Base-by-base conservation (phyloP, 2,888 invertebrate species). In the Lepidonotus clava region DNA sequence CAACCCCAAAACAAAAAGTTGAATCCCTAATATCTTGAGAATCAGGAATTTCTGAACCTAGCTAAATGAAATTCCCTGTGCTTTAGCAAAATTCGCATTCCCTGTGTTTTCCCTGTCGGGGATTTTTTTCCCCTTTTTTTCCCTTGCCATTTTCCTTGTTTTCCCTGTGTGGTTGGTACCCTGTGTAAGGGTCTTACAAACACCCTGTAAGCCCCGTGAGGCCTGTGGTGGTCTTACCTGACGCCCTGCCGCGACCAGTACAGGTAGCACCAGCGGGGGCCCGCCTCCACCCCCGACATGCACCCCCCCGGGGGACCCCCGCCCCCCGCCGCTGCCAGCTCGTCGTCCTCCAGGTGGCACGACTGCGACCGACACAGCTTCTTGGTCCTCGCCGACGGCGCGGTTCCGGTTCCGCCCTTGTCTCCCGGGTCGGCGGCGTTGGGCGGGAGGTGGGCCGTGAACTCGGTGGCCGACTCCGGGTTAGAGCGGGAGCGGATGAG, bases 401-500 rank as follows among this genome's bases (percentile, higher is more conserved):
- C n/a, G 24, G n/a, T 80, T 41, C 46, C 21, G 24, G 36, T 11
- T 46, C 18, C n/a, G 28, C 28, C 38, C 24, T 28, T 46, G 80
- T 24, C 18, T 14, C 18, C 14, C 21, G 51, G 21, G 51, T 21
- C 38, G 8, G 8, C 36, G 8, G 71, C 5, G 1, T 18, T 46
- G 0, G 28, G 46, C 0, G 80, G 80, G 11, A 80, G 80, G 36
- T 71, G 34, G 38, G 71, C 71, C 24, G 80, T 46, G 46, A 71
- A 71, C 71, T 71, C 71, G 14, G 71, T 46, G 1, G 80, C 80
- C 5, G 41, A 80, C 28, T 80, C 80, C 14, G 80, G 80, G 80
- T 80, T 80, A 1, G 80, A 80, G 2, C 51, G 80, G 24, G 80
- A 80, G 41, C 80, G 80, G 24, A 51, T 46, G 6, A 41, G 51